Evolutionary conservation across 2,888 invertebrate genomes (phyloP).

Genomic region (Endotricha flammealis): DNA sequence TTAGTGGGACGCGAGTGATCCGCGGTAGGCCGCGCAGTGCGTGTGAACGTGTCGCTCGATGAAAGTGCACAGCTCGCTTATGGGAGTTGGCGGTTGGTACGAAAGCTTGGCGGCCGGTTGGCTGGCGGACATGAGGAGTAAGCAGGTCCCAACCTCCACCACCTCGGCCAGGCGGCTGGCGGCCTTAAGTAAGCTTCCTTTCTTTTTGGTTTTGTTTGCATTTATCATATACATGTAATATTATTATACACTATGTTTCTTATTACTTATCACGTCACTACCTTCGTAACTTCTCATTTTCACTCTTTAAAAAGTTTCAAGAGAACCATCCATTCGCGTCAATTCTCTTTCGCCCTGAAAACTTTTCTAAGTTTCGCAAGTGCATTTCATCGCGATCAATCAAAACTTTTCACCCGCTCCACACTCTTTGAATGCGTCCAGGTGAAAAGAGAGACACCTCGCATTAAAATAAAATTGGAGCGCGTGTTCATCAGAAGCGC

Average conservation of each 20-base stretch:
- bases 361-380: too few relatives aligned
- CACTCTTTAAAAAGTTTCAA: too few relatives aligned
- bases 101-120: slow-evolving; percentile 71
- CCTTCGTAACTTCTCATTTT: too few relatives aligned
- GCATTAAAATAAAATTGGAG: slow-evolving; percentile 64
- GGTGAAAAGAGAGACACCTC: slow-evolving; percentile 62
- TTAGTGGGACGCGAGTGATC: slow-evolving; percentile 38
- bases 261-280: too few relatives aligned
- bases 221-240: slow-evolving; percentile 31
- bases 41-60: slow-evolving; percentile 62
- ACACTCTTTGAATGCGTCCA: slow-evolving; percentile 32
- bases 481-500: slow-evolving; percentile 69
- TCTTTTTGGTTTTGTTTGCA: slow-evolving; percentile 71
- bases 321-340: too few relatives aligned
- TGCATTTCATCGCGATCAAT: too few relatives aligned
- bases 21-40: slow-evolving; percentile 47
- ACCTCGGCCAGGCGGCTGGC: slow-evolving; percentile 76
- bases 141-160: slow-evolving; percentile 74
- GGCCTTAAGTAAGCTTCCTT: slow-evolving; percentile 75
- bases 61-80: slow-evolving; percentile 73
- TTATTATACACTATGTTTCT: too few relatives aligned
- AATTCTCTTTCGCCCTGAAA: too few relatives aligned
- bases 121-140: slow-evolving; percentile 76
- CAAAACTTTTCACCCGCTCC: too few relatives aligned
- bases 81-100: slow-evolving; percentile 75